These are phyloP conservation scores for Bufotes viridis DNA, from an alignment of 2,797 vertebrate genomes.

Conservation along the genomic window DNA sequence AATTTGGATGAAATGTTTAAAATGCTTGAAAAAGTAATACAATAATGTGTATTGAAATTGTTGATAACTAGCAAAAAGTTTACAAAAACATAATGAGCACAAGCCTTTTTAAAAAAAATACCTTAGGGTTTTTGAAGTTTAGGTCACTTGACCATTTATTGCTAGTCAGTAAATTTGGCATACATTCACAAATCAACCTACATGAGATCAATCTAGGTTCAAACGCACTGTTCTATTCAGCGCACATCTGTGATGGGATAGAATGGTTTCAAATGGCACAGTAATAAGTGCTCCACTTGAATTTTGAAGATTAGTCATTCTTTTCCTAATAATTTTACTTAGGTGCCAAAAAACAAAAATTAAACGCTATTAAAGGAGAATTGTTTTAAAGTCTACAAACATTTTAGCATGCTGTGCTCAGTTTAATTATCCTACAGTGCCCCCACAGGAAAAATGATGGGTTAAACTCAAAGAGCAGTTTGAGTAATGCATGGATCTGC, in stretches of 20 bases:
- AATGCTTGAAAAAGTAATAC: background rate
- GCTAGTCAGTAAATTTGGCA: constrained; percentile 16
- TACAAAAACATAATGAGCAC: background rate
- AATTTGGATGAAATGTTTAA: background rate
- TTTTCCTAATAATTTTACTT: background rate
- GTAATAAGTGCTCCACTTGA: constrained; percentile 3
- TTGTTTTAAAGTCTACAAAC: background rate
- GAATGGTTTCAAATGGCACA: constrained; percentile 14
- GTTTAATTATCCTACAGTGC: background rate
- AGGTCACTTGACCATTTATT: constrained; percentile 32
- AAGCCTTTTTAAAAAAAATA: background rate
- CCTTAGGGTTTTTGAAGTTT: constrained; percentile 20
- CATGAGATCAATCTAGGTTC: constrained; percentile 33
- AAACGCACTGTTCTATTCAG: constrained; percentile 24
- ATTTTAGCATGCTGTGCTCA: background rate
- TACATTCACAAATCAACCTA: constrained; percentile 22
- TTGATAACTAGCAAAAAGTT: background rate
- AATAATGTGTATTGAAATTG: too few relatives aligned
- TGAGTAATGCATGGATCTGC: too few relatives aligned
- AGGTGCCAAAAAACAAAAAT: background rate
- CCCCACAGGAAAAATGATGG: background rate
- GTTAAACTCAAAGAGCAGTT: background rate
- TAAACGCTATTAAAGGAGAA: background rate
- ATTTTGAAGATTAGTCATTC: background rate
- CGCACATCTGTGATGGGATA: constrained; percentile 11